Conservation (phyloP, 1,140 invertebrate species). For the Cherax quadricarinatus region DNA sequence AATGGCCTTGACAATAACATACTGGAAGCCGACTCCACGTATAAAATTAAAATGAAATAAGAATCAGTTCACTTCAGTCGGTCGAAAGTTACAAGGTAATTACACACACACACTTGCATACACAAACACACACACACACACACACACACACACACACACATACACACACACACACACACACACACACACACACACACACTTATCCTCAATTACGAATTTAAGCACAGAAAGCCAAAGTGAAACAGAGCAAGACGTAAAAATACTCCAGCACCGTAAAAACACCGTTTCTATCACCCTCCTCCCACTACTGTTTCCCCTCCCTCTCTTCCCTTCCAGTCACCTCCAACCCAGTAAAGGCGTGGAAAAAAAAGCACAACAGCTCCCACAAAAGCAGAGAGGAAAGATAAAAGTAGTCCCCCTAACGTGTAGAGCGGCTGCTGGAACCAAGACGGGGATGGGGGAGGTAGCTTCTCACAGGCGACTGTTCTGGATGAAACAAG, state of each 20-base stretch:
- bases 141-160: conserved; percentile 38
- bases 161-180: conserved; percentile 36
- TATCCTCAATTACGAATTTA: no score
- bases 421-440: no score
- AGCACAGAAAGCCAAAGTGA: no score
- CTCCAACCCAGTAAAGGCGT: not conserved
- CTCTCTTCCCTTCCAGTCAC: not conserved
- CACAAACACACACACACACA: conserved; percentile 18
- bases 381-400: not conserved
- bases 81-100: no score
- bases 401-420: not conserved
- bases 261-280: no score
- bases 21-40: no score
- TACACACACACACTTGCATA: conserved; percentile 4
- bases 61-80: no score
- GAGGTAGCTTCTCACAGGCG: not conserved
- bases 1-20: no score
- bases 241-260: no score
- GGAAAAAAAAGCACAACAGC: not conserved
- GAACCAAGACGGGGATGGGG: no score
- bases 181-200: not conserved
- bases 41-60: no score
- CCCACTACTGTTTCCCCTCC: not conserved
- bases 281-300: not conserved
- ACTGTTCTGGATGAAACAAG: not conserved